phyloP scores from a whole-genome alignment of 2,113 vertebrate genomes.

The Rallus limicola region DNA sequence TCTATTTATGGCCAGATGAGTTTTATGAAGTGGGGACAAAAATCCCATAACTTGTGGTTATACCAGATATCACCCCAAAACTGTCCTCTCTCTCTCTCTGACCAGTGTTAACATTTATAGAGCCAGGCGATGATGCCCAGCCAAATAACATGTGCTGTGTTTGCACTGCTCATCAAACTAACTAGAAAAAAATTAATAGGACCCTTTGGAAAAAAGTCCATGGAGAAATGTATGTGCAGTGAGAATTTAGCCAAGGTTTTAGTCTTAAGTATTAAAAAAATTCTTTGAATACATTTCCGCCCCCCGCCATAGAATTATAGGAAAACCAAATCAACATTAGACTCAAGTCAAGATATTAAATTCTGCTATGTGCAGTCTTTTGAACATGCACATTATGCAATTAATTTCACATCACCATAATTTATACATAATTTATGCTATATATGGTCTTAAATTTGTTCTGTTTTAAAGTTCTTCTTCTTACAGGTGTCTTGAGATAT shows the following conservation, averaged over 20 bases:
- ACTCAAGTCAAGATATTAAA: not conserved
- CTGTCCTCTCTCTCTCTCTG: not conserved
- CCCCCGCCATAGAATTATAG: not conserved
- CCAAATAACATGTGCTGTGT: not conserved
- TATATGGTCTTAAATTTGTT: not conserved
- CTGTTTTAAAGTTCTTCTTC: not conserved
- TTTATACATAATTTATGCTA: not conserved
- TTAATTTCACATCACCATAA: not conserved
- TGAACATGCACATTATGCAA: not conserved
- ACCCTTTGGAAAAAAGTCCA: not conserved
- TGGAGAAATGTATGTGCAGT: not conserved
- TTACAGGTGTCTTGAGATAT: not conserved
- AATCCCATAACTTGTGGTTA: fast-evolving
- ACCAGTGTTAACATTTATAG: not conserved
- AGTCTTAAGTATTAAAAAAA: not conserved
- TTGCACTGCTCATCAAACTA: not conserved
- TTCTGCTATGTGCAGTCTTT: not conserved
- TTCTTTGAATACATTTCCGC: fast-evolving
- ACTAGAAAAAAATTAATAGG: not conserved
- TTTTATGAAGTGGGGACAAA: not conserved
- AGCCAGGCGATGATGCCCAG: not conserved
- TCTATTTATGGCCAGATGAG: not conserved
- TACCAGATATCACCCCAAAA: not conserved
- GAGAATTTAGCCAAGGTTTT: not conserved
- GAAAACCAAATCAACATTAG: not conserved